Conservation (phyloP, 2,797 vertebrate species). For the Tapera naevia region DNA sequence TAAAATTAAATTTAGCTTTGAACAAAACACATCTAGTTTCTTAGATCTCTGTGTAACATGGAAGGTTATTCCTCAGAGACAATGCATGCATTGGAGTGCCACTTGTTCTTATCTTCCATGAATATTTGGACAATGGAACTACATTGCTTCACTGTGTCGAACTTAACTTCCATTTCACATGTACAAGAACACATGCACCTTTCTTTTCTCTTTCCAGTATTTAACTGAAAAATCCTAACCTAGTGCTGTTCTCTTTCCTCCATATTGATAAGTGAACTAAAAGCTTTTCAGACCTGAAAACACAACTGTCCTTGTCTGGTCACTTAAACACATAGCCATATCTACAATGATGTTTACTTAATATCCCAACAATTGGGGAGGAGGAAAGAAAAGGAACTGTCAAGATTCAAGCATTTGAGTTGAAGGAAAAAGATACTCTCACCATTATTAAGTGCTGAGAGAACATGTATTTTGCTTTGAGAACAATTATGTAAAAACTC, state of each 20-base stretch:
- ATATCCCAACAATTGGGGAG: neutral
- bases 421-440: neutral
- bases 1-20: neutral
- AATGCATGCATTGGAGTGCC: neutral
- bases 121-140: neutral
- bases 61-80: neutral
- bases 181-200: neutral
- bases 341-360: neutral
- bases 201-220: neutral
- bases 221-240: neutral
- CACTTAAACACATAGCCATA: accelerated
- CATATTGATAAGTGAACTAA: neutral
- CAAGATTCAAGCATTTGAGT: neutral
- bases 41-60: neutral
- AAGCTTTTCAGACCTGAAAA: neutral
- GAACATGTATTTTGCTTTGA: neutral
- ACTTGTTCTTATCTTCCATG: neutral
- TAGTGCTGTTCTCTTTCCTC: neutral
- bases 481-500: neutral
- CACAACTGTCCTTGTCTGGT: neutral
- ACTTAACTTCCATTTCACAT: neutral
- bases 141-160: neutral
- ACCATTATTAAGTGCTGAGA: neutral
- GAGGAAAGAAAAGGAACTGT: neutral
- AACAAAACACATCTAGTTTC: neutral